Percentiles rank a stretch among this genome's conserved stretches.
phyloP scores from a whole-genome alignment of 2,888 invertebrate species.

The Dolomedes plantarius region DNA sequence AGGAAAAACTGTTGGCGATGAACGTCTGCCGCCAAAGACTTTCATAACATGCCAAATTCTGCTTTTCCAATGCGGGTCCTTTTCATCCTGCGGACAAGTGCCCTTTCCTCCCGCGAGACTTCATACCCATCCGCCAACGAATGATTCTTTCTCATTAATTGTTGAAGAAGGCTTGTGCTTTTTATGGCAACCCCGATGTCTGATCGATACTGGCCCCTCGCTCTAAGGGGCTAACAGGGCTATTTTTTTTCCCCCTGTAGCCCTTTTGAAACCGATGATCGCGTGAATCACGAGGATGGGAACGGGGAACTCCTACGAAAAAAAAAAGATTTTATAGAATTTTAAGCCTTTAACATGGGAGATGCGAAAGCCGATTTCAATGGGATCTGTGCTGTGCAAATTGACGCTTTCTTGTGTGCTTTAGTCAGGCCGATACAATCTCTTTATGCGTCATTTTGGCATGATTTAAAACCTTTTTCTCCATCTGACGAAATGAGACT shows the following conservation, averaged over 20 bases:
- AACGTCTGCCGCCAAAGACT: neutral
- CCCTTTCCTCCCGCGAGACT: conserved; percentile 48
- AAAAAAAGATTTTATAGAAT: conserved; percentile 8
- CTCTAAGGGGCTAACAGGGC: conserved; percentile 17
- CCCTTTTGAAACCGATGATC: neutral
- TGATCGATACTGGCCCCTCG: conserved; percentile 56
- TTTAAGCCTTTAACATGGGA: neutral
- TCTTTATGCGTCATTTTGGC: neutral
- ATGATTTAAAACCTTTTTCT: too few relatives aligned
- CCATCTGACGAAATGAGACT: too few relatives aligned
- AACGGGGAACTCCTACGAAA: neutral
- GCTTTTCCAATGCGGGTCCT: conserved; percentile 23
- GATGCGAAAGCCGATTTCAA: conserved; percentile 4
- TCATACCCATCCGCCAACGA: conserved; percentile 46
- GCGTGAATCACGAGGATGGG: neutral
- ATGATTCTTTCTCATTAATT: conserved; percentile 69
- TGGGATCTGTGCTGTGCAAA: conserved; percentile 1
- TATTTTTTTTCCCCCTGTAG: conserved; percentile 2
- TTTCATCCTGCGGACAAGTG: conserved; percentile 52
- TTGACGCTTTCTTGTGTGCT: neutral
- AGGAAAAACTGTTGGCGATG: too few relatives aligned
- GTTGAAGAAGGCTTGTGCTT: conserved; percentile 21
- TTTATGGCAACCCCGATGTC: conserved; percentile 58
- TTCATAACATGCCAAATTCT: neutral
- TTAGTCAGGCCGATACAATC: neutral